Evolutionary conservation across 2,113 vertebrate genomes (phyloP).

Genomic region (Channa maculata): DNA sequence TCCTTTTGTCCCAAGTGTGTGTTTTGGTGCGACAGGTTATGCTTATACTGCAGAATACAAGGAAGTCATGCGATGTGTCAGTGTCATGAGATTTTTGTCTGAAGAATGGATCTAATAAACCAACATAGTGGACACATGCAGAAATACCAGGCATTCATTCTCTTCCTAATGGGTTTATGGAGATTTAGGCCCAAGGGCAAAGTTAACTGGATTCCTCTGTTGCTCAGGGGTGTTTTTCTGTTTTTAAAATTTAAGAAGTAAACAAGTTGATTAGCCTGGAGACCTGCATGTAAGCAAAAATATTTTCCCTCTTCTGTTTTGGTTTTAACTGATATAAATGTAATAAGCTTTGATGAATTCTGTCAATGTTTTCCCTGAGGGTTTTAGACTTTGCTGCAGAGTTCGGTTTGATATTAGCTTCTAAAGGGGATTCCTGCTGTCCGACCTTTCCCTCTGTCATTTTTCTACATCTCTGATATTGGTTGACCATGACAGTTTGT

Average conservation of each 20-base stretch:
- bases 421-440: not conserved
- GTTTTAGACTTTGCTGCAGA: not conserved
- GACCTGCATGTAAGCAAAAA: no score
- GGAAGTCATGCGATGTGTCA: not conserved
- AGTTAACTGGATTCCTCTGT: not conserved
- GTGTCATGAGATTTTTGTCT: not conserved
- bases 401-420: slow-evolving; percentile 4
- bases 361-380: not conserved
- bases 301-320: not conserved
- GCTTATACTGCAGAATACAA: not conserved
- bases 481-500: not conserved
- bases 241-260: not conserved
- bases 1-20: not conserved
- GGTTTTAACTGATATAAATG: not conserved
- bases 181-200: slow-evolving; percentile 5
- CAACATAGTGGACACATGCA: not conserved
- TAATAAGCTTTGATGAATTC: not conserved
- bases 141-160: slow-evolving; percentile 13
- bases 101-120: not conserved
- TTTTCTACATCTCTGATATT: not conserved
- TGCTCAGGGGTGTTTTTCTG: not conserved
- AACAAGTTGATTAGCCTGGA: not conserved
- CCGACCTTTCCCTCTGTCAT: not conserved
- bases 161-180: slow-evolving; percentile 1
- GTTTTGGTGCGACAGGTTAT: slow-evolving; percentile 22